Percentiles rank a stretch among this genome's conserved stretches.
Evolutionary conservation across 2,797 vertebrate species (phyloP).

Genomic region (Coracias cyanogaster): DNA sequence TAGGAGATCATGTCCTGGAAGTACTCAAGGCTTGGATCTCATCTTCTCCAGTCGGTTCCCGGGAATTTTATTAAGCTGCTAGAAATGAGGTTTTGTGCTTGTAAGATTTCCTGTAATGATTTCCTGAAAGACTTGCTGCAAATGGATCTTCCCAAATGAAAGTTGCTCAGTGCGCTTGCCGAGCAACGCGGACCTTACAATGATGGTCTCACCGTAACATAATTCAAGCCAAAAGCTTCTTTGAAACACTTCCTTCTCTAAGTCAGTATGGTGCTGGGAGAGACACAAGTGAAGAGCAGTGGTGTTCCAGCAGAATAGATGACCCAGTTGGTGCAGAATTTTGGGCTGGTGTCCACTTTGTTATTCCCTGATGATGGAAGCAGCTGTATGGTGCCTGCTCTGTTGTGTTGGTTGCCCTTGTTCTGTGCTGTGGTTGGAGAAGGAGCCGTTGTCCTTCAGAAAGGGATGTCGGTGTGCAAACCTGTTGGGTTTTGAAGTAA

Average conservation of each 20-base stretch:
- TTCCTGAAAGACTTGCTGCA: not conserved
- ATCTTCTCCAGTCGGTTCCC: not conserved
- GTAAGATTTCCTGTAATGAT: not conserved
- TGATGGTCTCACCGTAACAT: not conserved
- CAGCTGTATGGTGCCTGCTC: not conserved
- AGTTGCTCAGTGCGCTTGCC: not conserved
- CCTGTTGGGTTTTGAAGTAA: not conserved
- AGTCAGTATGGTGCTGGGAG: not conserved
- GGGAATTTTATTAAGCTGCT: not conserved
- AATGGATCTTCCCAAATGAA: not conserved
- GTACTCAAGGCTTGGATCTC: not conserved
- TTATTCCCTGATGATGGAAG: not conserved
- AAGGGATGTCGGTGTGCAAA: not conserved
- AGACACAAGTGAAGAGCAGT: not conserved
- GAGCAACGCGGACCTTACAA: fast-evolving
- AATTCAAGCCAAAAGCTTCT: not conserved
- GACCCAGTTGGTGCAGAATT: not conserved
- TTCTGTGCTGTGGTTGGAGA: too few relatives aligned
- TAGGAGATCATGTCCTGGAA: not conserved
- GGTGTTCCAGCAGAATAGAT: not conserved
- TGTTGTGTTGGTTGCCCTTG: not conserved
- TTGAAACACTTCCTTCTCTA: not conserved
- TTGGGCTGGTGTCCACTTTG: not conserved
- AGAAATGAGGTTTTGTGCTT: not conserved
- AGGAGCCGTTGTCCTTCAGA: not conserved